A percentile compares a stretch with the other conserved stretches of the same genome.
These are phyloP conservation scores for Ennomos erosarius DNA, from an alignment of 2,888 invertebrate species.

Conservation along the genomic window DNA sequence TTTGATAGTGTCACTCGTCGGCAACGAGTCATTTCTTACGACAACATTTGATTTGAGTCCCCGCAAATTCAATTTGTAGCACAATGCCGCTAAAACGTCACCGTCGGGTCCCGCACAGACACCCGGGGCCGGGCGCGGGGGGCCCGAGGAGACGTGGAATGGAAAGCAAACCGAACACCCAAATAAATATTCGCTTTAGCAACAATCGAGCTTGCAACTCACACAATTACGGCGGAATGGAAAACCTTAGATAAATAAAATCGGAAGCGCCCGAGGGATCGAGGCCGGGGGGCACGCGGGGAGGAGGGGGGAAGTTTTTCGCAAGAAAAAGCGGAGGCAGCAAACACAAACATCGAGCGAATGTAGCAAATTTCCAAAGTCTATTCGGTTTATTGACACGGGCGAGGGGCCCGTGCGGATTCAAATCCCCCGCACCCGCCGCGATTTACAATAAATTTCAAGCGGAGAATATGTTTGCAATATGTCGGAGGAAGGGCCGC, in stretches of 20 bases:
- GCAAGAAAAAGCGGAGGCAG: slow-evolving; percentile 75
- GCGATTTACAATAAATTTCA: slow-evolving; percentile 83
- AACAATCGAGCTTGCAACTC: slow-evolving; percentile 80
- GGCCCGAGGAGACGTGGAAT: slow-evolving; percentile 49
- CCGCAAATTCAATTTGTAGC: slow-evolving; percentile 79
- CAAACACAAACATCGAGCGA: slow-evolving; percentile 77
- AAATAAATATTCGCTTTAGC: slow-evolving; percentile 84
- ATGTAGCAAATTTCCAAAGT: slow-evolving; percentile 82
- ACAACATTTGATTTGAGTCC: slow-evolving; percentile 79
- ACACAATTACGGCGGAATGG: slow-evolving; percentile 82
- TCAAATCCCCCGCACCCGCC: slow-evolving; percentile 71
- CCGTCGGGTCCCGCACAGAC: slow-evolving; percentile 25
- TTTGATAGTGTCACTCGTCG: slow-evolving; percentile 79
- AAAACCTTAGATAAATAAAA: slow-evolving; percentile 84
- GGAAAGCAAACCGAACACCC: slow-evolving; percentile 76
- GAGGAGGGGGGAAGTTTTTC: slow-evolving; percentile 55
- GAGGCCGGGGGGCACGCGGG: slow-evolving; percentile 30
- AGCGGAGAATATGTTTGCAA: slow-evolving; percentile 82
- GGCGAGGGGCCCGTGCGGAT: slow-evolving; percentile 58
- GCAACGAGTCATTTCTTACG: slow-evolving; percentile 75
- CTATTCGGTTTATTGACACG: slow-evolving; percentile 81
- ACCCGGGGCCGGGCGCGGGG: slow-evolving; percentile 20
- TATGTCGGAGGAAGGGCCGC: slow-evolving; percentile 62
- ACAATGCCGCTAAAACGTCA: slow-evolving; percentile 62
- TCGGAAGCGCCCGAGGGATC: slow-evolving; percentile 67